Conservation (phyloP, 2,113 vertebrate species). For the cat (Felis catus) region DNA sequence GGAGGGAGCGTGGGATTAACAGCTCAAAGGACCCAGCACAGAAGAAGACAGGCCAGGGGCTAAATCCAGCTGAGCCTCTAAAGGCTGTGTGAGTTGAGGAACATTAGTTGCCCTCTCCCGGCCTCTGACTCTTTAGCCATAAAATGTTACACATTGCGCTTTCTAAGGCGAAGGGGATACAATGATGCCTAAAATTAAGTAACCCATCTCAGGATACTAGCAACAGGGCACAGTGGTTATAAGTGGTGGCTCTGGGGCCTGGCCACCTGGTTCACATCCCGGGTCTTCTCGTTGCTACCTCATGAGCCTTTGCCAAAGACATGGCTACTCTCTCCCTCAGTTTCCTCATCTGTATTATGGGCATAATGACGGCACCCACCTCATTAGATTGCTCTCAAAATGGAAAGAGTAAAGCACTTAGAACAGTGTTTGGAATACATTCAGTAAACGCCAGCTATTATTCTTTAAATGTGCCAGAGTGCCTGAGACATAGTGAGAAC, state of each 20-base stretch:
- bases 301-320: not conserved
- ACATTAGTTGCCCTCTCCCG: not conserved
- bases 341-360: not conserved
- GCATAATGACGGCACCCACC: not conserved
- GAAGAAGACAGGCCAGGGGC: not conserved
- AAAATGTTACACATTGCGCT: not conserved
- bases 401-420: not conserved
- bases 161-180: not conserved
- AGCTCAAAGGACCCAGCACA: not conserved
- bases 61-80: not conserved
- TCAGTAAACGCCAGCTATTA: not conserved
- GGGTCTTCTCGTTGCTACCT: not conserved
- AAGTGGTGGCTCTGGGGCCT: not conserved
- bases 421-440: not conserved
- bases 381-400: not conserved
- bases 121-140: not conserved
- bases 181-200: not conserved
- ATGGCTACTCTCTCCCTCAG: not conserved
- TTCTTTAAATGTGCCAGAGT: not conserved
- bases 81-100: not conserved
- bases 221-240: rapidly evolving
- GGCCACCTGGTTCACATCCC: not conserved
- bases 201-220: not conserved
- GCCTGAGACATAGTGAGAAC: not conserved
- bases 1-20: not conserved